Percentiles rank a stretch among this genome's conserved stretches.
These are phyloP conservation scores for Lepidostoma basale DNA, from an alignment of 1,140 invertebrate species.

Conservation along the genomic window DNA sequence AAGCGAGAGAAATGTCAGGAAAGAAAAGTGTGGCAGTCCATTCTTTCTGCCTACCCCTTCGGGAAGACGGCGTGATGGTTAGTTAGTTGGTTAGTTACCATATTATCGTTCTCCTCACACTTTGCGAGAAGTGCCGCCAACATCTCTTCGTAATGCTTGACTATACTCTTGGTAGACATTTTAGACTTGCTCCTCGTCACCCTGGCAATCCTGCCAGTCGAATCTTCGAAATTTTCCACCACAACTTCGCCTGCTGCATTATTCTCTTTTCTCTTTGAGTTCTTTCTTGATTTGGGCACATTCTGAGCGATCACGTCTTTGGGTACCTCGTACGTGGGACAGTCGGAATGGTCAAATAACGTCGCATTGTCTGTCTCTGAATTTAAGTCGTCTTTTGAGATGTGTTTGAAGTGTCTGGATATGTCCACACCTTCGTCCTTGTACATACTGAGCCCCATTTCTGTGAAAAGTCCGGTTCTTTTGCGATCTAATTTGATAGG, in stretches of 20 bases:
- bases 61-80: no score
- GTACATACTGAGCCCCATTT: slow-evolving; percentile 37
- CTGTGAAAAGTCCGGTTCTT: slow-evolving; percentile 37
- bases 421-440: slow-evolving; percentile 39
- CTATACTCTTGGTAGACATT: slow-evolving; percentile 29
- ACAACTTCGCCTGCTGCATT: neutral
- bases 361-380: slow-evolving; percentile 29
- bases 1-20: no score
- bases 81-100: slow-evolving; percentile 30
- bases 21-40: no score
- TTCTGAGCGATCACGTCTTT: slow-evolving; percentile 31
- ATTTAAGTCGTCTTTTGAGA: slow-evolving; percentile 30
- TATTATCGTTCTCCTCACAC: slow-evolving; percentile 32
- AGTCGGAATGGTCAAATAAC: slow-evolving; percentile 31
- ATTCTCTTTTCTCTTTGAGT: neutral
- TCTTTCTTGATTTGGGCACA: neutral
- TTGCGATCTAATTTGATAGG: neutral
- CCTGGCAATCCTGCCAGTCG: neutral
- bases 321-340: slow-evolving; percentile 40
- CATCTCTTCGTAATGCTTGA: slow-evolving; percentile 42
- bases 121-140: slow-evolving; percentile 33
- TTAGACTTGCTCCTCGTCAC: neutral
- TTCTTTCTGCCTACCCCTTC: no score
- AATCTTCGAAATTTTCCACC: slow-evolving; percentile 26
- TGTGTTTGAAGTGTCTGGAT: slow-evolving; percentile 41